phyloP scores from a whole-genome alignment of 2,888 invertebrate species.

The Frankliniella intonsa region DNA sequence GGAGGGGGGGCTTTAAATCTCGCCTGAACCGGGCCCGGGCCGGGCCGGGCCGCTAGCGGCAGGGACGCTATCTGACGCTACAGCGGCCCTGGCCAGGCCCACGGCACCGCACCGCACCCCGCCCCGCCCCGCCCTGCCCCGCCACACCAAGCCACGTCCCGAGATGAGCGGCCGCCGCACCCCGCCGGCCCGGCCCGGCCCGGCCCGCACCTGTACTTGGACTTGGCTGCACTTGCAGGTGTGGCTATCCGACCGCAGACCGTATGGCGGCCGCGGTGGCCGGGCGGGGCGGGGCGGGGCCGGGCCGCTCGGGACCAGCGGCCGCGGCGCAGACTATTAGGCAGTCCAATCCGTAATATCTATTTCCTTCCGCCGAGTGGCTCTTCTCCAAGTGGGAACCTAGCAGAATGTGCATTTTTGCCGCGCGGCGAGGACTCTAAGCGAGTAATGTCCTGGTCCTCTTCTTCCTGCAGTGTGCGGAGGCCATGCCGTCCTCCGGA shows the following conservation, averaged over 20 bases:
- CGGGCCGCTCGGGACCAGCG: background rate
- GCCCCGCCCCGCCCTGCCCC: background rate
- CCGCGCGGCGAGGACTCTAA: no score
- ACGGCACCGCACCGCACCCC: no score
- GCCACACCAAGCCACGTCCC: background rate
- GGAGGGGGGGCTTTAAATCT: no score
- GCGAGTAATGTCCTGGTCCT: no score
- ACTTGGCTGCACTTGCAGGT: constrained; percentile 1
- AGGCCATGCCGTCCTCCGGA: background rate
- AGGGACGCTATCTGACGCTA: background rate
- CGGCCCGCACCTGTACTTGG: background rate
- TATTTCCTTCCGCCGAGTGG: no score
- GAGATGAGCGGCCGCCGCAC: background rate
- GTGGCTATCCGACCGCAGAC: constrained; percentile 14
- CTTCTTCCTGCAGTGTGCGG: background rate
- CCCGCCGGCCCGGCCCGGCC: background rate
- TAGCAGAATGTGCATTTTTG: no score
- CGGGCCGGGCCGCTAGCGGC: background rate
- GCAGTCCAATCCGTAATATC: background rate
- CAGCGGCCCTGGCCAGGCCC: no score
- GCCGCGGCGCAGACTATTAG: background rate
- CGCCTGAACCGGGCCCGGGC: no score
- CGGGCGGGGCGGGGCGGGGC: background rate
- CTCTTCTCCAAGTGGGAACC: no score
- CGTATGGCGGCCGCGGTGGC: background rate